Conservation (phyloP, 2,888 invertebrate genomes). For the Tiliacea citrago region DNA sequence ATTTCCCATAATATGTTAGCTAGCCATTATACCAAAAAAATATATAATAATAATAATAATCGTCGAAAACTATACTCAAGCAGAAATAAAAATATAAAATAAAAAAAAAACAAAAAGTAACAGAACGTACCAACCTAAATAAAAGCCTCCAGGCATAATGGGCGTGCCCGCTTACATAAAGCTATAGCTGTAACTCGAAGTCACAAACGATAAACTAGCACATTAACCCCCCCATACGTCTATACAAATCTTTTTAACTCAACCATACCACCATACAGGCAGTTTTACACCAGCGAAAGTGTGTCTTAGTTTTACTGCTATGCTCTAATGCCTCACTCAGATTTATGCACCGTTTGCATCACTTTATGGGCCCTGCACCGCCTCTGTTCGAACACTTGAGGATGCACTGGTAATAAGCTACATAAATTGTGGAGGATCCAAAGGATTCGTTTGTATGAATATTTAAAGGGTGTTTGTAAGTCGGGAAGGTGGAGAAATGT, state of each 20-base stretch:
- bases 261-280: background rate
- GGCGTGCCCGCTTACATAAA: too few species aligned
- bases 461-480: slow-evolving; percentile 9
- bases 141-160: too few species aligned
- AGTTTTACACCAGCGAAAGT: slow-evolving; percentile 36
- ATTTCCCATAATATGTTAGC: too few species aligned
- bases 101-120: too few species aligned
- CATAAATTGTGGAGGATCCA: slow-evolving; percentile 41
- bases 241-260: slow-evolving; percentile 15
- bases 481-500: background rate
- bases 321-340: slow-evolving; percentile 49
- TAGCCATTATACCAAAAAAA: too few species aligned
- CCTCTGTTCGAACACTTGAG: slow-evolving; percentile 37
- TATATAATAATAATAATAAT: too few species aligned
- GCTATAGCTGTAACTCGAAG: too few species aligned
- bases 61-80: too few species aligned
- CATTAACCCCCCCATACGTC: background rate
- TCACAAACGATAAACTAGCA: too few species aligned
- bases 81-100: too few species aligned
- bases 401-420: slow-evolving; percentile 51
- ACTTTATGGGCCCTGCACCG: slow-evolving; percentile 57
- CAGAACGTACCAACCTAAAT: too few species aligned
- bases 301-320: slow-evolving; percentile 54
- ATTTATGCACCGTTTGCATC: slow-evolving; percentile 67
- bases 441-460: slow-evolving; percentile 24